Evolutionary conservation across 2,797 vertebrate species (phyloP).

Genomic region (Macropus fuliginosus): DNA sequence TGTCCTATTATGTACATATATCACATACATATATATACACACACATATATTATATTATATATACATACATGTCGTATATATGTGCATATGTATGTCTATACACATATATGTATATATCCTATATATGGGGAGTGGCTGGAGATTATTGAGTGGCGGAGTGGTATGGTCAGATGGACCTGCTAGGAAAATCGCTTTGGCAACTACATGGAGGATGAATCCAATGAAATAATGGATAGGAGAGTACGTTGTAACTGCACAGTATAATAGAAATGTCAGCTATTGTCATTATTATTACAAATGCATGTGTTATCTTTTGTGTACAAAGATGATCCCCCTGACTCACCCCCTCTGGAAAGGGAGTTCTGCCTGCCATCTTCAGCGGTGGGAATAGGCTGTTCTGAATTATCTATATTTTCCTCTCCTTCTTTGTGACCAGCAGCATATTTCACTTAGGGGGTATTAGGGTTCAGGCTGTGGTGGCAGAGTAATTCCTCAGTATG

Average conservation of each 20-base stretch:
- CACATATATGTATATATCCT: no score
- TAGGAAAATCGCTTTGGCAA: not conserved
- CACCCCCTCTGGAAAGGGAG: not conserved
- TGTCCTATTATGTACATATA: no score
- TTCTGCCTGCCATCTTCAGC: not conserved
- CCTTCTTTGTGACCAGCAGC: not conserved
- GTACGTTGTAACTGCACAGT: not conserved
- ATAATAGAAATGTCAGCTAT: slow-evolving; percentile 11
- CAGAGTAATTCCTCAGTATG: not conserved
- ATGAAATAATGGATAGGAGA: not conserved
- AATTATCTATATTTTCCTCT: not conserved
- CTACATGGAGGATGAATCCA: not conserved
- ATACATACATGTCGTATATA: no score
- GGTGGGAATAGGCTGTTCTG: not conserved
- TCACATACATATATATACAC: no score
- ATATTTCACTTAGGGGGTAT: not conserved
- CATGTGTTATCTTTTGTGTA: not conserved
- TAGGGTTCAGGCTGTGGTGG: not conserved
- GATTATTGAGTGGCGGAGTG: not conserved
- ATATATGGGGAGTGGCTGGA: not conserved
- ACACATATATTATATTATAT: no score
- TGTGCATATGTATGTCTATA: no score
- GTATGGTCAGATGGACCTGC: not conserved
- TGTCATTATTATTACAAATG: not conserved
- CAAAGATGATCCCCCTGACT: not conserved